Base-by-base conservation (phyloP, 2,888 invertebrate species). In the Diachrysia chrysitis region DNA sequence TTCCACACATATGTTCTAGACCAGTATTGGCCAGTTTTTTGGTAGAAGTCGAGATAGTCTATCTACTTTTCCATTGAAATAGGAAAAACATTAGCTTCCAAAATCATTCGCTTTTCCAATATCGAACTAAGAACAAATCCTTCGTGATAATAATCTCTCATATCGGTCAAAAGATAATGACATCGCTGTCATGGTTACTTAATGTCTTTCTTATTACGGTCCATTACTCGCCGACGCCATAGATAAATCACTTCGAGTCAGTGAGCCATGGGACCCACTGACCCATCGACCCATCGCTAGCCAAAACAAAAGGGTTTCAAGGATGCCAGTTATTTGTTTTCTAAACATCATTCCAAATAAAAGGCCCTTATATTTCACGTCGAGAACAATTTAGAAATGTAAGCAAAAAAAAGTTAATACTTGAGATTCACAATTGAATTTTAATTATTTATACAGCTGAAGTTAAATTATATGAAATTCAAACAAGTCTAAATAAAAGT, bases 201-300 rank as follows among this genome's bases (percentile, higher is more conserved):
- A 42, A 29, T 21, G 51, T 37, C 56, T 51, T 64, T 57, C 61
- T 58, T 59, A 61, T 57, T 58, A 42, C 61, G 78, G 61, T 56
- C 59, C 72, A 69, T 79, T 67, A 69, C 65, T 62, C 35, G 21
- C 56, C 57, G 37, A 53, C 53, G 57, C 69, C 54, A 42, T 54
- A 66, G 73, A 76, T 80, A 81, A 71, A 81, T 81, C 79, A 65
- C 73, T 17, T 54, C 23, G 65, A 51, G 58, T 63, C 79, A 66
- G 57, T 58, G 56, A 25, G 19, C 12, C 10, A 61, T 67, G 78
- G 48, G 19, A 54, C 72, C 72, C 63, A 78, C 64, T 79, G 79
- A 78, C 81, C 81, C 51, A 42, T 42, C 42, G 42, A 16, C 58
- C 37, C 63, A 68, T 63, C 42, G 51, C 53, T 5, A 12, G 57